These are phyloP conservation scores for Heterotis niloticus DNA, from an alignment of 2,113 vertebrate species.

Conservation along the genomic window DNA sequence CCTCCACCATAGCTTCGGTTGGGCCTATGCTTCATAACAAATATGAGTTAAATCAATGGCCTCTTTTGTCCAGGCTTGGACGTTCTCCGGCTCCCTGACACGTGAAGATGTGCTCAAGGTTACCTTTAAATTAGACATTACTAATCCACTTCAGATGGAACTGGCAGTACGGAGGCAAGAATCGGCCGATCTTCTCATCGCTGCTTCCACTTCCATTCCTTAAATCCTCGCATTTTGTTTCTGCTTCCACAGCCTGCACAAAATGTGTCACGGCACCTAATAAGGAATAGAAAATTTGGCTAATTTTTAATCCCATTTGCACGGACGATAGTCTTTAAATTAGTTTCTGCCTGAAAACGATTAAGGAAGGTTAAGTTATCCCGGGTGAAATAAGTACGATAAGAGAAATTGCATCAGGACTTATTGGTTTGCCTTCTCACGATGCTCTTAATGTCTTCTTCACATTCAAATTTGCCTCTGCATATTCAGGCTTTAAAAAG, in stretches of 20 bases:
- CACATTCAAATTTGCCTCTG: neutral
- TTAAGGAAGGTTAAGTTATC: slow-evolving; percentile 11
- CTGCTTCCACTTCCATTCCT: neutral
- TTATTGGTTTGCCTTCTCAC: neutral
- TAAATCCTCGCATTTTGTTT: neutral
- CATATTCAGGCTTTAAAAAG: neutral
- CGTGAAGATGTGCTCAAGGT: neutral
- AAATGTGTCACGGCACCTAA: slow-evolving; percentile 13
- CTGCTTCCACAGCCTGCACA: neutral
- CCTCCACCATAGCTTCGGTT: too few species aligned
- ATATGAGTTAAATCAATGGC: too few species aligned
- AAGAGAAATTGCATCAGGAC: slow-evolving; percentile 3
- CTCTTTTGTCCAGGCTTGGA: too few species aligned
- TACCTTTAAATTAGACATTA: slow-evolving; percentile 9
- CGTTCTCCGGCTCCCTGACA: neutral
- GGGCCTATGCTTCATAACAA: too few species aligned
- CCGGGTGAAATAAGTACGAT: slow-evolving; percentile 15
- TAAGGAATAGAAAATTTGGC: slow-evolving; percentile 15
- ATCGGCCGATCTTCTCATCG: neutral
- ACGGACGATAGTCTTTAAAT: slow-evolving; percentile 30
- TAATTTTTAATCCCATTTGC: slow-evolving; percentile 26
- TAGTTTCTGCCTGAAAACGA: slow-evolving; percentile 26
- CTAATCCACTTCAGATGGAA: neutral
- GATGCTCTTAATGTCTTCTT: neutral
- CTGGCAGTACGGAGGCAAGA: neutral